Conservation (phyloP, 2,797 vertebrate genomes). For the Hypotaenidia philippensis region DNA sequence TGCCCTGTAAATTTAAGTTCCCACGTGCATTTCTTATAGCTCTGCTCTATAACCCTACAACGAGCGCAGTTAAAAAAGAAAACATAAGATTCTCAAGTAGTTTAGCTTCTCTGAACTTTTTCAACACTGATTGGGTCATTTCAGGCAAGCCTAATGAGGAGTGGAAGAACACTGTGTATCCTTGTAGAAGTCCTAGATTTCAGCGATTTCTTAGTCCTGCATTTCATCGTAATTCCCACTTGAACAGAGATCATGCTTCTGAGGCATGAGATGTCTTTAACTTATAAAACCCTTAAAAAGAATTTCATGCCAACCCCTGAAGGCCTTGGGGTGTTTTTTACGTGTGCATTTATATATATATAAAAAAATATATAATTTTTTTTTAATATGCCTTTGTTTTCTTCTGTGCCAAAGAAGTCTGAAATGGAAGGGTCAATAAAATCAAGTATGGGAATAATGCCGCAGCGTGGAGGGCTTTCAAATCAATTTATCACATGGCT, state of each 20-base stretch:
- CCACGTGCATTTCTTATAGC: neutral
- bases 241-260: neutral
- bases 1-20: neutral
- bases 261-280: neutral
- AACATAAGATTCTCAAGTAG: neutral
- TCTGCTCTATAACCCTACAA: neutral
- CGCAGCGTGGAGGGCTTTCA: neutral
- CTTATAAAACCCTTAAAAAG: neutral
- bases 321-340: neutral
- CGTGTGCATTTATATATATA: neutral
- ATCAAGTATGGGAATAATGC: neutral
- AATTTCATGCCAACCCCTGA: neutral
- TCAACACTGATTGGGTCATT: neutral
- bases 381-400: neutral
- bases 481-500: neutral
- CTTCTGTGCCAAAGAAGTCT: neutral
- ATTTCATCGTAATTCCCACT: neutral
- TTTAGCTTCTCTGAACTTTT: neutral
- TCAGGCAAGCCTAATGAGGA: neutral
- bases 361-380: too few relatives aligned
- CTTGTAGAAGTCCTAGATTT: neutral
- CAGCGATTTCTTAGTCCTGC: neutral
- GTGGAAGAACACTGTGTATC: neutral
- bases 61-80: neutral
- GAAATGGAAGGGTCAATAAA: neutral